Conservation (phyloP, 2,113 vertebrate species). For the Triplophysa dalaica region DNA sequence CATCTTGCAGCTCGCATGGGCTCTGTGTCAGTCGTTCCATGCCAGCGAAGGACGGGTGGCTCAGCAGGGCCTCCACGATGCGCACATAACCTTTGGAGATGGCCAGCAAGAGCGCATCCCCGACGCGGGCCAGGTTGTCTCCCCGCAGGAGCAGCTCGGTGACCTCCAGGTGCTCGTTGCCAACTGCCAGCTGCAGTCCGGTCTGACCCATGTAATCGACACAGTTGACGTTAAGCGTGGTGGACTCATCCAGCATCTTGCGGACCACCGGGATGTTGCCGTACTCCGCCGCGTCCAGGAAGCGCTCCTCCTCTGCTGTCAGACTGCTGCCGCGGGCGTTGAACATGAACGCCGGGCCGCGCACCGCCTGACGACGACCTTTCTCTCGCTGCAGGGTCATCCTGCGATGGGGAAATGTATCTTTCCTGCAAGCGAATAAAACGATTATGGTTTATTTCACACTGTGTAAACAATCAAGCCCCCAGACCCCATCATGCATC, state of each 20-base stretch:
- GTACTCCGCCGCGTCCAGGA: constrained; percentile 55
- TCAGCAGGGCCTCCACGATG: constrained; percentile 86
- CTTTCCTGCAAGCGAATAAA: constrained; percentile 49
- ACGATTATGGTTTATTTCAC: neutral
- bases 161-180: constrained; percentile 58
- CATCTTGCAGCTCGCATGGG: constrained; percentile 82
- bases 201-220: constrained; percentile 58
- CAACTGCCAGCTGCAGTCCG: constrained; percentile 52
- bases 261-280: constrained; percentile 58
- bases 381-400: constrained; percentile 81
- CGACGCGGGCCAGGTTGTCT: constrained; percentile 85
- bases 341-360: constrained; percentile 87
- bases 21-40: constrained; percentile 81
- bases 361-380: constrained; percentile 80
- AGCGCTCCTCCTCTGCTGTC: constrained; percentile 61
- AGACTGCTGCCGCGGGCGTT: constrained; percentile 79
- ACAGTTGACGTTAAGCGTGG: constrained; percentile 55
- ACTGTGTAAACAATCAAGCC: neutral
- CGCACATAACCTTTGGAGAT: constrained; percentile 89
- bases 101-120: constrained; percentile 85
- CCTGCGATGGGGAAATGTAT: constrained; percentile 73
- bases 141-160: constrained; percentile 68
- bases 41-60: constrained; percentile 81
- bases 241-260: constrained; percentile 56
- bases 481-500: neutral